Percentiles rank a stretch among this genome's conserved stretches.
phyloP scores from a whole-genome alignment of 1,140 invertebrate species.

The Drosophila arawakana region DNA sequence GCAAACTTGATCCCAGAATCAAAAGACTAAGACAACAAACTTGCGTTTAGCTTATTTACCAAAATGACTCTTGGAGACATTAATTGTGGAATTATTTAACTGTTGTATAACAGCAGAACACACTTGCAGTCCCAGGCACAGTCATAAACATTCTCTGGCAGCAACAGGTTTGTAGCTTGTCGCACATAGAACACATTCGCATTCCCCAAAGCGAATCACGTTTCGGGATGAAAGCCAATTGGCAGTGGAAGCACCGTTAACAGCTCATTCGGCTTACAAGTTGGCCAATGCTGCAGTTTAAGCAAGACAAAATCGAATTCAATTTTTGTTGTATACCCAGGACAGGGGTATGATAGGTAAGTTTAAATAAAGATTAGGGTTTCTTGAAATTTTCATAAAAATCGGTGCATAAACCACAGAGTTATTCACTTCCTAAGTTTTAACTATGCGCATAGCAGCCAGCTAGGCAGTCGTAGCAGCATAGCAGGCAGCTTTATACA shows the following conservation, averaged over 20 bases:
- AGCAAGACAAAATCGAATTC: conserved; percentile 12
- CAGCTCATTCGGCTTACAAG: conserved; percentile 19
- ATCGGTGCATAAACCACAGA: too few relatives aligned
- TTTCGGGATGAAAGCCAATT: not conserved
- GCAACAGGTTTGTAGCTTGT: conserved; percentile 34
- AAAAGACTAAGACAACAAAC: conserved; percentile 56
- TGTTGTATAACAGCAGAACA: conserved; percentile 64
- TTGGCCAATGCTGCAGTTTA: not conserved
- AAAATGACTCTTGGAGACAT: not conserved
- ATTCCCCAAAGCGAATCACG: not conserved
- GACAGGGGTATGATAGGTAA: too few relatives aligned
- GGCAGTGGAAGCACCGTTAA: conserved; percentile 27
- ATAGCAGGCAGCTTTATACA: too few relatives aligned
- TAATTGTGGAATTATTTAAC: conserved; percentile 61
- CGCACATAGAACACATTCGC: too few relatives aligned
- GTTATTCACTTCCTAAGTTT: too few relatives aligned
- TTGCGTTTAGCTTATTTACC: conserved; percentile 9
- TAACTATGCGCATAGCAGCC: too few relatives aligned
- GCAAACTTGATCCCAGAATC: conserved; percentile 5
- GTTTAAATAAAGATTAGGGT: too few relatives aligned
- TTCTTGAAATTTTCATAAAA: too few relatives aligned
- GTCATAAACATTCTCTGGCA: not conserved
- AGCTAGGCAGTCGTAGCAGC: too few relatives aligned
- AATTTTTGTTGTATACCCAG: not conserved
- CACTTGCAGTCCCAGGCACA: conserved; percentile 2